Evolutionary conservation across 2,888 invertebrate genomes (phyloP).

Genomic region (Aphidoletes aphidimyza): DNA sequence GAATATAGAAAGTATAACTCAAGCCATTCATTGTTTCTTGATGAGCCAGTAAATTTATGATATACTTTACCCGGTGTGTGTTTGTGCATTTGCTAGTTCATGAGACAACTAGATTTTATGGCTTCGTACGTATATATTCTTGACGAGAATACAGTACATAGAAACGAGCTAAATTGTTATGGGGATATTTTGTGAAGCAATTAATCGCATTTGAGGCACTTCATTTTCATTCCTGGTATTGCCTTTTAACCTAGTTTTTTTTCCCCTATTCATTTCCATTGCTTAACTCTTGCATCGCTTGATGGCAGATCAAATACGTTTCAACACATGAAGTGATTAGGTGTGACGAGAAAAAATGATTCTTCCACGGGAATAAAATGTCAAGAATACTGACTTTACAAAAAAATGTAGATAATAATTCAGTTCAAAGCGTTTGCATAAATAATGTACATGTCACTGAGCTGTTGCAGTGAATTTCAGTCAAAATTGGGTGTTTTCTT

Average conservation of each 20-base stretch:
- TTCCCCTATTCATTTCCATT: background rate
- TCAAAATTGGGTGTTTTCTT: background rate
- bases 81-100: background rate
- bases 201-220: constrained; percentile 21
- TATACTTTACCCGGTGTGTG: background rate
- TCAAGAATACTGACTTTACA: too few species aligned
- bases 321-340: background rate
- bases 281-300: background rate
- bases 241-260: background rate
- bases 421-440: background rate
- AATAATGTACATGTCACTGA: background rate
- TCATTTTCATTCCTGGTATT: background rate
- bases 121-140: background rate
- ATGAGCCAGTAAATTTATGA: background rate
- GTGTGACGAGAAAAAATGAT: too few species aligned
- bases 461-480: background rate
- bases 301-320: background rate
- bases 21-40: constrained; percentile 27
- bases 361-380: too few species aligned
- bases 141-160: background rate
- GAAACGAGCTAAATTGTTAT: background rate
- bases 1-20: background rate
- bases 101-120: background rate
- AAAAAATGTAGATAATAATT: too few species aligned
- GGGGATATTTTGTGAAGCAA: background rate